Base-by-base conservation (phyloP, 2,113 vertebrate genomes). In the Piliocolobus tephrosceles region DNA sequence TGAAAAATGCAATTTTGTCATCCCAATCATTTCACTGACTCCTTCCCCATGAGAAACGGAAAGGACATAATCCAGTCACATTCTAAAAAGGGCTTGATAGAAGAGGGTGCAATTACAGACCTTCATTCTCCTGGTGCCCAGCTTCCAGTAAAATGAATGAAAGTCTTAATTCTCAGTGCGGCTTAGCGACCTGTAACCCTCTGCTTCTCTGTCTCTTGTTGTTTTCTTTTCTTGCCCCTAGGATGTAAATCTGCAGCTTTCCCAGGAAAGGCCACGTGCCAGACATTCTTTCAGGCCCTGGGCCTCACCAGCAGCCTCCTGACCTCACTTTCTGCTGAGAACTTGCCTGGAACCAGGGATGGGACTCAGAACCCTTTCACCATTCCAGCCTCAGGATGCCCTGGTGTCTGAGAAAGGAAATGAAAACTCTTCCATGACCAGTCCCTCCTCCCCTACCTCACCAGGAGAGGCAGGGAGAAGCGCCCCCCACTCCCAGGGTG, bases 21-120 rank as follows among this genome's bases (percentile, higher is more conserved):
- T 4, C 32, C 6, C 5, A 1, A 2, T 16, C 57, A 6, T 17
- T 43, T 38, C 32, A 10, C 23, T 1, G 92, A n/a, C 0, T 0
- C 96, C 94, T 92, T 68, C 90, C 96, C 91, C 61, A 80, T n/a
- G 12, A 16, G 10, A 85, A 78, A 58, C 32, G 0, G 10, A n/a
- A 58, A 64, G 50, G 38, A 27, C 13, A 1, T 0, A 16, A 32
- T 5, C 11, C 14, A 5, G 10, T 14, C 81, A 40, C 40, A 3
- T 23, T 27, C 81, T 76, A 0, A 10, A 4, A 23, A 25, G 25
- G 50, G 27, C 47, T 73, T 35, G 50, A 27, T 1, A 61, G 52
- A 80, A 32, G 16, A 68, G 55, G 58, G 32, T 13, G 2, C 30
- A 22, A 0, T 4, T 6, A 12, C 6, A 45, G 30, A 8, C 11